phyloP scores from a whole-genome alignment of 37 sponge, comb jelly and placozoan species.

The Aphrocallistes beatrix region DNA sequence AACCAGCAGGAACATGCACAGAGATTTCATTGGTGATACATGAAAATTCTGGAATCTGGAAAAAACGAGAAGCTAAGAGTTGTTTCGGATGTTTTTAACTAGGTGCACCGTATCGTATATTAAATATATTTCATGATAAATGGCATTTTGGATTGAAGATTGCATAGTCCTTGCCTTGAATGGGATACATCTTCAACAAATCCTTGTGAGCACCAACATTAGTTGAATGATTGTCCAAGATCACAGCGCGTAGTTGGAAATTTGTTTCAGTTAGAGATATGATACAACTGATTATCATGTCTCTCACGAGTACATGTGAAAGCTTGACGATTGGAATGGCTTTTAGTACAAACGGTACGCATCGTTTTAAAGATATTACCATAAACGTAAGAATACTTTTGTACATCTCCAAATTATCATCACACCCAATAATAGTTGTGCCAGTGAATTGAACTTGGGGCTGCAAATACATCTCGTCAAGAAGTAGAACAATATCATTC shows the following conservation, averaged over 20 bases:
- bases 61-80: too few relatives aligned
- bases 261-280: background rate
- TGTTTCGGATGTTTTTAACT: too few relatives aligned
- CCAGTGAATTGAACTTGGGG: background rate
- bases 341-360: background rate
- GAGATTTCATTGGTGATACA: too few relatives aligned
- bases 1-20: too few relatives aligned
- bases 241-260: background rate
- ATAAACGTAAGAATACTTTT: background rate
- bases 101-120: too few relatives aligned
- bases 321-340: background rate
- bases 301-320: too few relatives aligned
- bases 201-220: background rate
- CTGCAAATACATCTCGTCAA: background rate
- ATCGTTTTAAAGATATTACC: background rate
- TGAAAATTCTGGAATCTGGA: too few relatives aligned
- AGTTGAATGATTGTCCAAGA: background rate
- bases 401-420: background rate
- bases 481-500: background rate
- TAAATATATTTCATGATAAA: too few relatives aligned
- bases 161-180: too few relatives aligned
- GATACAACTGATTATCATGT: too few relatives aligned
- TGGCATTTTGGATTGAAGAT: too few relatives aligned
- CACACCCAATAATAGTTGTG: background rate
- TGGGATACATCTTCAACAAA: background rate